These are phyloP conservation scores for Upupa epops DNA, from an alignment of 2,113 vertebrate species.

Conservation along the genomic window DNA sequence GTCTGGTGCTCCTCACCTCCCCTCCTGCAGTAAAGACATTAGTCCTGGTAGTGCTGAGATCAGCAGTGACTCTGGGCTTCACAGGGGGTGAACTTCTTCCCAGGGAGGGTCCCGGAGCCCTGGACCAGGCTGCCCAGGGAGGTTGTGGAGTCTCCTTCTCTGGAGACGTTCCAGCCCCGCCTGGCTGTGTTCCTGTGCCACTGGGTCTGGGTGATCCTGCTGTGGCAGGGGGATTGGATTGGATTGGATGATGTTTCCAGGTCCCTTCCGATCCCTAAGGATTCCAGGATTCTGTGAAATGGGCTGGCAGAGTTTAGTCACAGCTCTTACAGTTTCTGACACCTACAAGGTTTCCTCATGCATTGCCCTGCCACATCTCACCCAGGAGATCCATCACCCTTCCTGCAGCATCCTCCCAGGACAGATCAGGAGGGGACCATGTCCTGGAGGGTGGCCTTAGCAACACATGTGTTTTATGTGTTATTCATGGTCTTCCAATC, in stretches of 20 bases:
- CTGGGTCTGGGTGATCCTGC: too few species aligned
- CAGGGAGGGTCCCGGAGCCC: too few species aligned
- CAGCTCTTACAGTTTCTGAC: slow-evolving; percentile 48
- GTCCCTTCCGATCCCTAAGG: too few species aligned
- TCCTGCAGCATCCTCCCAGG: background rate
- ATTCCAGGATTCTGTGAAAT: too few species aligned
- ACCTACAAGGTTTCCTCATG: slow-evolving; percentile 16
- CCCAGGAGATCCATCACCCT: slow-evolving; percentile 34
- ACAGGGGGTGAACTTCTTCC: accelerated
- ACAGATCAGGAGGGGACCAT: background rate
- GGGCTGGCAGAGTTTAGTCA: slow-evolving; percentile 5
- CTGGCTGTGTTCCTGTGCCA: too few species aligned
- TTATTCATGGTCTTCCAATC: slow-evolving; percentile 27
- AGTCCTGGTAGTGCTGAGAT: background rate
- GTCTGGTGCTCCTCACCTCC: background rate
- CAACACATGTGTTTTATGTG: background rate
- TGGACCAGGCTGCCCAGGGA: too few species aligned
- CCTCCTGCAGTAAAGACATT: background rate
- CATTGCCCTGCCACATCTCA: background rate
- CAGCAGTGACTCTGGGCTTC: background rate
- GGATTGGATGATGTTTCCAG: too few species aligned
- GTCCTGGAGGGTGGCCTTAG: slow-evolving; percentile 41
- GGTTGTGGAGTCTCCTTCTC: too few species aligned
- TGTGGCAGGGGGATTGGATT: too few species aligned
- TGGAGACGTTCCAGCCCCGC: too few species aligned